phyloP scores from a whole-genome alignment of 2,888 invertebrate species.

The Nymphalis c-album region DNA sequence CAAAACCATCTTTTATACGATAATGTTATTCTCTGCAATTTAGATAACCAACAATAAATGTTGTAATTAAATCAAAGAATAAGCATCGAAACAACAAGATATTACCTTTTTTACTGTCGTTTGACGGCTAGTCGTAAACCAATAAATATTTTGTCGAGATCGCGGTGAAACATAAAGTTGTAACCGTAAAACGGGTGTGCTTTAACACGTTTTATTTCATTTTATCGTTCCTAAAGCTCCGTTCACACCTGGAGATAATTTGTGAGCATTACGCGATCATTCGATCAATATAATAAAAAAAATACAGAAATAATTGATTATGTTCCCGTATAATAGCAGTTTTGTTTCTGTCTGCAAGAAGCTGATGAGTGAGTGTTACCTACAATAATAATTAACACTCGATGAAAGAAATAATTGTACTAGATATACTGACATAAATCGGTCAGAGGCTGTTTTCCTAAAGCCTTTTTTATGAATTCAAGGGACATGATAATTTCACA shows the following conservation, averaged over 20 bases:
- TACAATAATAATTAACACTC: too few relatives aligned
- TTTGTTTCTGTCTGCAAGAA: too few relatives aligned
- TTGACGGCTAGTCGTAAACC: slow-evolving; percentile 42
- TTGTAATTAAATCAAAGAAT: slow-evolving; percentile 35
- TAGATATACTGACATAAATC: too few relatives aligned
- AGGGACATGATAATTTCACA: too few relatives aligned
- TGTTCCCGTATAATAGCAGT: too few relatives aligned
- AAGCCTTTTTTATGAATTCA: too few relatives aligned
- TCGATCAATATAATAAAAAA: too few relatives aligned
- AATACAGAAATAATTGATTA: too few relatives aligned
- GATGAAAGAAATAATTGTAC: too few relatives aligned
- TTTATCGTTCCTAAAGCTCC: slow-evolving; percentile 42
- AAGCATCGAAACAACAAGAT: slow-evolving; percentile 24
- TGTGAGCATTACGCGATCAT: background rate
- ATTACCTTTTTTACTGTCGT: slow-evolving; percentile 40
- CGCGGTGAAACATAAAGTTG: slow-evolving; percentile 43
- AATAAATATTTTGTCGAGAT: slow-evolving; percentile 53
- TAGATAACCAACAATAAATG: slow-evolving; percentile 30
- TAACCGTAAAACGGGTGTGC: slow-evolving; percentile 44
- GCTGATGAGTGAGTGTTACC: too few relatives aligned
- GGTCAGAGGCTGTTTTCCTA: too few relatives aligned
- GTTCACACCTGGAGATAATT: background rate
- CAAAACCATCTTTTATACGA: background rate
- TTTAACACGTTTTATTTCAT: slow-evolving; percentile 46
- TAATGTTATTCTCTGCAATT: slow-evolving; percentile 7